A percentile compares a stretch with the other conserved stretches of the same genome.
Conservation (phyloP, 2,113 vertebrate species). For the Coptodon rendalli region DNA sequence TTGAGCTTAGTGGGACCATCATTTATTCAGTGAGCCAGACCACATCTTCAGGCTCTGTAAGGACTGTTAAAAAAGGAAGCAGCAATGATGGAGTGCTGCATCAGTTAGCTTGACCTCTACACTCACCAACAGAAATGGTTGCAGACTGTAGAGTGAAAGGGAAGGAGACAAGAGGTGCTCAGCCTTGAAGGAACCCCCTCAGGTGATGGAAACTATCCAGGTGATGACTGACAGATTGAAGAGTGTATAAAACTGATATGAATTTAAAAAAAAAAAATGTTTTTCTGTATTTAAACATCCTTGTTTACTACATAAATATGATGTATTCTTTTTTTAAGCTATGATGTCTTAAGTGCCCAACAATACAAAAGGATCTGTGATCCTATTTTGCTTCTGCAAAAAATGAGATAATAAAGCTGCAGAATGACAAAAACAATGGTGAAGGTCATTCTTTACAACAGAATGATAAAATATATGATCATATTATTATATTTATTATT, state of each 20-base stretch:
- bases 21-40: neutral
- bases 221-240: neutral
- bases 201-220: neutral
- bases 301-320: neutral
- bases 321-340: neutral
- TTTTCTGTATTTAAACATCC: neutral
- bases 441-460: neutral
- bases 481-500: neutral
- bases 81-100: neutral
- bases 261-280: neutral
- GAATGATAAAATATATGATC: neutral
- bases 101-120: neutral
- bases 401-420: neutral
- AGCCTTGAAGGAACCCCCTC: neutral
- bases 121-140: neutral
- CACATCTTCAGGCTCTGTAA: neutral
- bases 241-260: neutral
- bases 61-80: neutral
- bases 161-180: neutral
- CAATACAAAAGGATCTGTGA: neutral
- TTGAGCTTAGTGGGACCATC: neutral
- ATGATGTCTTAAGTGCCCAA: neutral
- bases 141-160: neutral
- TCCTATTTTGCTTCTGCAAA: neutral
- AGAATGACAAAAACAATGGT: neutral